Percentiles rank a stretch among this genome's conserved stretches.
phyloP scores from a whole-genome alignment of 2,113 vertebrate species.

The Aepyceros melampus region DNA sequence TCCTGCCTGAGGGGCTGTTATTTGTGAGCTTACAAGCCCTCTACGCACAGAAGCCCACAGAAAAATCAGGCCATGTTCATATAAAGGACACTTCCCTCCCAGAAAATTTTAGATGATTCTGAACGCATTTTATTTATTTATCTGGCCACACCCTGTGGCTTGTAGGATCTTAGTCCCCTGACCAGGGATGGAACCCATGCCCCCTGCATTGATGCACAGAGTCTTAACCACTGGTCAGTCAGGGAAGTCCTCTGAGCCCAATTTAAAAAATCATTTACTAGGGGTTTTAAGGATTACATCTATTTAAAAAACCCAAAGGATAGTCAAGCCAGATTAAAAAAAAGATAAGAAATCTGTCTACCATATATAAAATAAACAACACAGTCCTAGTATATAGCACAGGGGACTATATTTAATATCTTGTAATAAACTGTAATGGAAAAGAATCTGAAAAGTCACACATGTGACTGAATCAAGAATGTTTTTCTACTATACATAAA shows the following conservation, averaged over 20 bases:
- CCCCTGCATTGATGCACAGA: background rate
- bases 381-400: background rate
- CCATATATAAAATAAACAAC: background rate
- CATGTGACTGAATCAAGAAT: background rate
- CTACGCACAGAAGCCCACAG: background rate
- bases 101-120: background rate
- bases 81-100: background rate
- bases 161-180: background rate
- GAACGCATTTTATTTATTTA: background rate
- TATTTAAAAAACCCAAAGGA: background rate
- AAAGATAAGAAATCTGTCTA: background rate
- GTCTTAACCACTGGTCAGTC: background rate
- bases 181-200: background rate
- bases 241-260: background rate
- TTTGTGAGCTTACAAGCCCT: background rate
- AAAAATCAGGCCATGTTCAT: background rate
- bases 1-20: background rate
- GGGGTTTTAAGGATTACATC: background rate
- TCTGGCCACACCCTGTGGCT: background rate
- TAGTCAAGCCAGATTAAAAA: background rate
- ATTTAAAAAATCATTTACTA: background rate
- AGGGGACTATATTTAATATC: background rate
- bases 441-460: background rate
- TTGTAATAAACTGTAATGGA: background rate
- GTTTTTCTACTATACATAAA: background rate